A percentile compares a stretch with the other conserved stretches of the same genome.
Conservation (phyloP, 2,113 vertebrate species). For the Crypturellus undulatus region DNA sequence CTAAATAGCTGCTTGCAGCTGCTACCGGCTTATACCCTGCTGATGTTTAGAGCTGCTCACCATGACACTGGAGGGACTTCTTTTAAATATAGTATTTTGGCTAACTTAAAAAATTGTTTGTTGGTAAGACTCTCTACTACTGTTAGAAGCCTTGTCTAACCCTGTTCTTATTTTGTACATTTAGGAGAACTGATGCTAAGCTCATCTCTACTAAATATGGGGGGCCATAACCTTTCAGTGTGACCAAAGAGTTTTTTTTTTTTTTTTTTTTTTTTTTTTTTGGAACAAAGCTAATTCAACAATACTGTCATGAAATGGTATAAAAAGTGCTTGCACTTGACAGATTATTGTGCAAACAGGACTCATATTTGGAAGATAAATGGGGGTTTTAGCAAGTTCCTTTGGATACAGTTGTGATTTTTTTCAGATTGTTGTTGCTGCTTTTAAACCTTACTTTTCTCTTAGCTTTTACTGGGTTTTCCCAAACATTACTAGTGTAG, state of each 20-base stretch:
- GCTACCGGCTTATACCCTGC: constrained; percentile 11
- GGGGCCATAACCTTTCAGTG: not conserved
- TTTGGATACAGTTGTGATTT: not conserved
- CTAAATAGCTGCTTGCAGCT: constrained; percentile 55
- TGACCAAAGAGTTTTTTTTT: not conserved
- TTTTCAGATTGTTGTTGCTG: not conserved
- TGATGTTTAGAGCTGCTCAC: constrained; percentile 31
- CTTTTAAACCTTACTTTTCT: not conserved
- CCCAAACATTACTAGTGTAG: not conserved
- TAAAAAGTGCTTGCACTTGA: not conserved
- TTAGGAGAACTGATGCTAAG: not conserved
- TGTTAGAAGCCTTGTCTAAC: not conserved
- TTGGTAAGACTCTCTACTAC: not conserved
- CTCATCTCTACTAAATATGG: not conserved
- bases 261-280: not conserved
- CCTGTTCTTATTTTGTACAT: not conserved
- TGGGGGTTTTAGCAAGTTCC: not conserved
- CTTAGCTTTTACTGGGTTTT: not conserved
- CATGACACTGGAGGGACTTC: not conserved
- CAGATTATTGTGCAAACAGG: not conserved
- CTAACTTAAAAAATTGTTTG: not conserved
- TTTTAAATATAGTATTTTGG: constrained; percentile 28
- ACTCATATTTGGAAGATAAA: rapidly evolving
- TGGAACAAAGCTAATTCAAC: not conserved
- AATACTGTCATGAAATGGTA: not conserved